These are phyloP conservation scores for Callipepla squamata DNA, from an alignment of 2,113 vertebrate genomes.

Conservation along the genomic window DNA sequence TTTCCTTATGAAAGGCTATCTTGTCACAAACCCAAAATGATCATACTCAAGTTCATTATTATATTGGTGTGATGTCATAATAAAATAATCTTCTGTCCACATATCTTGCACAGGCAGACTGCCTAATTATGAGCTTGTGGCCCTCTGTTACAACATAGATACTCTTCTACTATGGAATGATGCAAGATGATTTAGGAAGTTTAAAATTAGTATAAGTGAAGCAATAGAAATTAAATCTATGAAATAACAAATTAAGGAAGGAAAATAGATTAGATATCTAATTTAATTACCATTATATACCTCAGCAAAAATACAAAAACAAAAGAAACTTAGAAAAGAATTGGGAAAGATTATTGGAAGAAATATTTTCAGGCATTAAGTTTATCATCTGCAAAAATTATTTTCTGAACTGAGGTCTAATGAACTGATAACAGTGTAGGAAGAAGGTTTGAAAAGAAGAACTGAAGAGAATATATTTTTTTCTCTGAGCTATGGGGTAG, in stretches of 20 bases:
- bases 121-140: too few species aligned
- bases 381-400: background rate
- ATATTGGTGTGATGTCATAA: fast-evolving
- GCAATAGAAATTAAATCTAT: background rate
- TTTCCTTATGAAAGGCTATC: background rate
- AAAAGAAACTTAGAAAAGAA: background rate
- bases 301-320: background rate
- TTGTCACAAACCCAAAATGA: background rate
- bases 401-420: background rate
- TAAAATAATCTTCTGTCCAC: background rate
- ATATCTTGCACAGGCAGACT: background rate
- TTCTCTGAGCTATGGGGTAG: background rate
- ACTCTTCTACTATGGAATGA: background rate
- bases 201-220: background rate
- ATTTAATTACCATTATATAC: background rate
- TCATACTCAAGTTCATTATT: background rate
- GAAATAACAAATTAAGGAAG: background rate
- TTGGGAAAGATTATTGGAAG: background rate
- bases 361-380: background rate
- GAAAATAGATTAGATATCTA: background rate
- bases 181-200: background rate
- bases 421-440: background rate
- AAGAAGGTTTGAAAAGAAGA: background rate
- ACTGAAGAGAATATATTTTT: background rate
- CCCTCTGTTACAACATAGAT: background rate